Conservation (phyloP, 2,888 invertebrate genomes). For the Mythimna vitellina region DNA sequence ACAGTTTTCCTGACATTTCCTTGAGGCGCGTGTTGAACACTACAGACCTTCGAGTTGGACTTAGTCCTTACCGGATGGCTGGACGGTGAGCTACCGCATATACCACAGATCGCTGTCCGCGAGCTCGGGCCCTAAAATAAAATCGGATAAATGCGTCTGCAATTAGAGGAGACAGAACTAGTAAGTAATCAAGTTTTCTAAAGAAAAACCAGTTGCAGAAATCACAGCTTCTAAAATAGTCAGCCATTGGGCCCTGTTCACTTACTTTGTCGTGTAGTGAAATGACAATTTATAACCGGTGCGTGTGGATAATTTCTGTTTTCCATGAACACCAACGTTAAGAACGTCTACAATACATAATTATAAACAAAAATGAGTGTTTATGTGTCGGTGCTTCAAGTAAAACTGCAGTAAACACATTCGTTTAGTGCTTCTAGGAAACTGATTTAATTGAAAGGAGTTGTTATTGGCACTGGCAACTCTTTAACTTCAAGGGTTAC, state of each 20-base stretch:
- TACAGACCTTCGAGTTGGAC: too few species aligned
- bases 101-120: too few species aligned
- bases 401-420: conserved; percentile 33
- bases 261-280: conserved; percentile 20
- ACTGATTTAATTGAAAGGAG: conserved; percentile 21
- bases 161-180: too few species aligned
- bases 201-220: background rate
- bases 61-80: too few species aligned
- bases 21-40: too few species aligned
- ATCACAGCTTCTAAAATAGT: conserved; percentile 7
- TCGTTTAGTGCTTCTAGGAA: conserved; percentile 32
- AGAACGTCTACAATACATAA: conserved; percentile 38
- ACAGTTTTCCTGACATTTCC: too few species aligned
- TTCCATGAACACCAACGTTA: conserved; percentile 56
- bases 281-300: conserved; percentile 29
- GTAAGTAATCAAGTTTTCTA: background rate
- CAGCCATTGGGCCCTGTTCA: background rate
- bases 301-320: conserved; percentile 66
- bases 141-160: too few species aligned
- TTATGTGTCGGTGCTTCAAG: conserved; percentile 8
- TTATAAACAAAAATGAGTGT: conserved; percentile 52
- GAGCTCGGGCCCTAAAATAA: too few species aligned
- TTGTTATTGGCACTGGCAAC: conserved; percentile 2
- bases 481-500: background rate
- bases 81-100: too few species aligned